Percentiles rank a stretch among this genome's conserved stretches.
These are phyloP conservation scores for Diabrotica virgifera DNA, from an alignment of 1,140 invertebrate species.

Conservation along the genomic window DNA sequence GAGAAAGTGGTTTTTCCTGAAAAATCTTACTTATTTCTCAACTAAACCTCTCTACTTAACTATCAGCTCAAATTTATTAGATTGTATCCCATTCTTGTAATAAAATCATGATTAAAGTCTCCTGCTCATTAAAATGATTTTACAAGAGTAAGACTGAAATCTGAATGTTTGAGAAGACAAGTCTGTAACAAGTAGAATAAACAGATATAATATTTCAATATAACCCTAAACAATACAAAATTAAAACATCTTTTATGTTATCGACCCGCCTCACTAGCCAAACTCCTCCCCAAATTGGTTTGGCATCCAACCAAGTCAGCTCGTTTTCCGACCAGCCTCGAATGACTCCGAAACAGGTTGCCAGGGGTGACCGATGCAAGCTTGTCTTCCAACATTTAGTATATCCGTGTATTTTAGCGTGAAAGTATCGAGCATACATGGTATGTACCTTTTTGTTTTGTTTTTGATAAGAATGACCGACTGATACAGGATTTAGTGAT, in stretches of 20 bases:
- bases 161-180: not conserved
- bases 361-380: conserved; percentile 47
- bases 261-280: conserved; percentile 25
- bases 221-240: conserved; percentile 29
- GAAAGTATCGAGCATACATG: conserved; percentile 37
- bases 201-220: conserved; percentile 16
- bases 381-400: conserved; percentile 44
- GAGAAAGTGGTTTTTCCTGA: not conserved
- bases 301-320: conserved; percentile 32
- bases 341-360: conserved; percentile 41
- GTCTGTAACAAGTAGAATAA: not conserved
- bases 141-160: no score
- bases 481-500: conserved; percentile 24
- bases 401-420: conserved; percentile 43
- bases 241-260: conserved; percentile 40
- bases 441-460: conserved; percentile 7
- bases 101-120: no score
- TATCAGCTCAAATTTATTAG: no score
- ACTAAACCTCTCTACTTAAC: no score
- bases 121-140: no score
- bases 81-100: no score
- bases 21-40: no score
- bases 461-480: conserved; percentile 24
- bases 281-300: conserved; percentile 20
- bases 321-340: conserved; percentile 30